Base-by-base conservation (phyloP, 2,113 vertebrate species). In the Eclectus roratus region DNA sequence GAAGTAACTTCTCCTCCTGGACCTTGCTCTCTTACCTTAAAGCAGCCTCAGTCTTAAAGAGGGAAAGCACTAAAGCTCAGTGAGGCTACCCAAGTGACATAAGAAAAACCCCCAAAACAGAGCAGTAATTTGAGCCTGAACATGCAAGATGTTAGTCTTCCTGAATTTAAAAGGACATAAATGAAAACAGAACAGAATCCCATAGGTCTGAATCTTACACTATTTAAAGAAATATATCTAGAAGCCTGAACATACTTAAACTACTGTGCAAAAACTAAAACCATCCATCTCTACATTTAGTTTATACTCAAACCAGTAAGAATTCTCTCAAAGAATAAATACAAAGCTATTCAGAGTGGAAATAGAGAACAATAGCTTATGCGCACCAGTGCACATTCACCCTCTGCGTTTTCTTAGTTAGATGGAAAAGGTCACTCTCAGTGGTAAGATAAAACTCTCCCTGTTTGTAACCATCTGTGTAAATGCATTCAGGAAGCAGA, bases 301-400 rank as follows among this genome's bases (percentile, higher is more conserved):
- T 43, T 63, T 24, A 37, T 43, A 76, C 44, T 43, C 35, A 53
- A 74, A 88, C 19, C 37, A 64, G 60, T n/a, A 55, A 58, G 55
- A 74, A 29, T 43, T 73, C n/a, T 64, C 55, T 80, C 37, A 47
- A 84, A 80, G 44, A 74, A 43, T 25, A 88, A 91, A 80, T 41
- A 60, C 21, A 43, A 37, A 77, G 37, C 39, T 71, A n/a, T 35
- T 68, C 39, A 33, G 52, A 53, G 29, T 19, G 29, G 53, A 84
- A 60, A 64, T 6, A 43, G 53, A 78, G 52, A 69, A 50, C 35
- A 63, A 20, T 10, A 46, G 37, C 47, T 74, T 31, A 56, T 28
- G 15, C 0, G 0, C 49, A 58, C 11, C 0, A 5, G 56, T 21
- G 47, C 10, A 43, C 53, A 28, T 19, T 52, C 29, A 24, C 17